Evolutionary conservation across 2,888 invertebrate species (phyloP).

Genomic region (Nomada fucata): DNA sequence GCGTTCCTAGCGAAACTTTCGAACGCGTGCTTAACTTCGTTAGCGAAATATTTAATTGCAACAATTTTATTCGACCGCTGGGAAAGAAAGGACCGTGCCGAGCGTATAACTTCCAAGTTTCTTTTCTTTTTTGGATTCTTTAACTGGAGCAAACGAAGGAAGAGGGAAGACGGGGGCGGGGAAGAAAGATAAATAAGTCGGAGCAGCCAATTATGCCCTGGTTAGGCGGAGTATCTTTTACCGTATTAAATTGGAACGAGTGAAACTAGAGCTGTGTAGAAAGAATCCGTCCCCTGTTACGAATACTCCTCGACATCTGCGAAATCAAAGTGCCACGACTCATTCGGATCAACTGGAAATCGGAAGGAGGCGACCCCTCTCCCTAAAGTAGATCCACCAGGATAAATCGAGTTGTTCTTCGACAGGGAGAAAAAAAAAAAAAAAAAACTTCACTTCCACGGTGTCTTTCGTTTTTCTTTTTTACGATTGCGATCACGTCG

Average conservation of each 20-base stretch:
- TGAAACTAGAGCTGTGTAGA: background rate
- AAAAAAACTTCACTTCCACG: slow-evolving; percentile 59
- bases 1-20: slow-evolving; percentile 30
- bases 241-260: background rate
- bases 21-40: slow-evolving; percentile 28
- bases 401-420: slow-evolving; percentile 62
- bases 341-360: slow-evolving; percentile 36
- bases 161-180: background rate
- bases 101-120: slow-evolving; percentile 4
- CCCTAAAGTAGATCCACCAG: slow-evolving; percentile 78
- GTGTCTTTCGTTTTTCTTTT: slow-evolving; percentile 23
- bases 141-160: slow-evolving; percentile 21
- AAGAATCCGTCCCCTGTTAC: background rate
- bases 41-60: slow-evolving; percentile 39
- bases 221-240: slow-evolving; percentile 15
- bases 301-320: slow-evolving; percentile 1
- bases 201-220: slow-evolving; percentile 46
- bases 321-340: slow-evolving; percentile 27
- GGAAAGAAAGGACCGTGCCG: background rate
- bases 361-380: slow-evolving; percentile 71
- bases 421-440: slow-evolving; percentile 18
- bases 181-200: slow-evolving; percentile 8
- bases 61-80: slow-evolving; percentile 4
- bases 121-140: background rate
- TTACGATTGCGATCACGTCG: slow-evolving; percentile 50